Evolutionary conservation across 2,888 invertebrate genomes (phyloP).

Genomic region (Halocaridina rubra): DNA sequence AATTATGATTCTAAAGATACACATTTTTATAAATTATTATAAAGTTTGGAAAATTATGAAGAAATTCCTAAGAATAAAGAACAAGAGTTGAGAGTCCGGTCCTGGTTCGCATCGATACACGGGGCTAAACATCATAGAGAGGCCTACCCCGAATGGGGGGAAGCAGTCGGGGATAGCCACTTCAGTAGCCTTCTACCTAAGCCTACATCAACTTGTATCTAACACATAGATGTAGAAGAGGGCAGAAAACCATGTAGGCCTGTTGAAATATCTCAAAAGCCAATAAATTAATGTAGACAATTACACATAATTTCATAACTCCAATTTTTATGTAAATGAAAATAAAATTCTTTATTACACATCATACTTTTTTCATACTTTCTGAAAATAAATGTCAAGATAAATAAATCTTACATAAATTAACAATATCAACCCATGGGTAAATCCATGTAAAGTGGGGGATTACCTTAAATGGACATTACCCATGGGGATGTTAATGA

Average conservation of each 20-base stretch:
- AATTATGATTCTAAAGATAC: conserved; percentile 40
- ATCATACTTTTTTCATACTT: too few relatives aligned
- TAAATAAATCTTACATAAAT: too few relatives aligned
- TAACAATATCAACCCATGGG: too few relatives aligned
- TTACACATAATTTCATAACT: too few relatives aligned
- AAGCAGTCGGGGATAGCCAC: conserved; percentile 37
- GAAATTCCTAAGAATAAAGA: background rate
- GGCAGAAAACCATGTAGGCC: background rate
- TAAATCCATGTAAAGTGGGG: background rate
- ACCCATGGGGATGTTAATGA: background rate
- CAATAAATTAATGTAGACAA: too few relatives aligned
- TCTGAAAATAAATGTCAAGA: too few relatives aligned
- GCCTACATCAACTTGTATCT: background rate
- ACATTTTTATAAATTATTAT: conserved; percentile 28
- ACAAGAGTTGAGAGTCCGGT: conserved; percentile 19
- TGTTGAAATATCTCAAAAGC: too few relatives aligned
- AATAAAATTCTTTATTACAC: too few relatives aligned
- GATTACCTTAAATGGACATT: conserved; percentile 25
- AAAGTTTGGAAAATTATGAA: too few relatives aligned
- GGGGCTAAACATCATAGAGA: background rate
- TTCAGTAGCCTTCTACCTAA: background rate
- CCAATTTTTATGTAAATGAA: too few relatives aligned
- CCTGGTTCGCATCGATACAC: background rate
- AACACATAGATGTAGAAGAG: background rate
- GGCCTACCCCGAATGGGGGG: conserved; percentile 44